Base-by-base conservation (phyloP, 2,113 vertebrate species). In the Osmerus mordax region DNA sequence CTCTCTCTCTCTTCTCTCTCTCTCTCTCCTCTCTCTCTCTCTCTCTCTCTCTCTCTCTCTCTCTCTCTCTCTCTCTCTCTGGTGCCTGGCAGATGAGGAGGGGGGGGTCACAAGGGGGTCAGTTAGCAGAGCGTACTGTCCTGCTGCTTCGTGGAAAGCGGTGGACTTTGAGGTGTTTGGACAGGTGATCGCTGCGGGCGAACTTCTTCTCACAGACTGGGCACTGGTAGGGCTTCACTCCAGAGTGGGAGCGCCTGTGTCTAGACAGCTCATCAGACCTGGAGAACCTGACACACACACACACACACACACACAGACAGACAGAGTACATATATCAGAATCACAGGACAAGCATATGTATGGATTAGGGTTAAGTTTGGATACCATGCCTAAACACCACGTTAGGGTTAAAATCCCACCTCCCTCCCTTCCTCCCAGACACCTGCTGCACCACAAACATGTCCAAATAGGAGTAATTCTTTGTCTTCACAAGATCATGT, bases 121-220 rank as follows among this genome's bases (percentile, higher is more conserved):
- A 97, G 94, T 95, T 97, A 82, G 92, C 78, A 3, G 95, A 87
- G 69, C 96, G 95, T 19, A 92, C 87, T 1, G 95, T 92, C 80
- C 97, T 96, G 90, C 89, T 95, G 92, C 94, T 96, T 86, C 97
- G 91, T 12, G 97, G 97, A 92, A 99, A 98, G 76, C 97, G 96
- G 82, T 99, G 97, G 90, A 99, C 97, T 93, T 99, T 99, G 92
- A 99, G 90, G 54, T 99, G 97, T 89, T 99, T 99, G 86, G 97
- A 98, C 87, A 99, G 95, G 92, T 99, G 97, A 93, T 99, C 97
- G 9, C 97, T 99, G 65, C 97, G 95, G 25, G 97, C 96, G 77
- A 99, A 99, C 91, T 97, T 99, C 92, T 99, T 99, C 90, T 99
- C 97, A 0, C 97, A 99, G 75, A 97, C 92, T 0, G 95, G 95